A percentile compares a stretch with the other conserved stretches of the same genome.
Evolutionary conservation across 2,113 vertebrate species (phyloP).

Genomic region (Morone saxatilis): DNA sequence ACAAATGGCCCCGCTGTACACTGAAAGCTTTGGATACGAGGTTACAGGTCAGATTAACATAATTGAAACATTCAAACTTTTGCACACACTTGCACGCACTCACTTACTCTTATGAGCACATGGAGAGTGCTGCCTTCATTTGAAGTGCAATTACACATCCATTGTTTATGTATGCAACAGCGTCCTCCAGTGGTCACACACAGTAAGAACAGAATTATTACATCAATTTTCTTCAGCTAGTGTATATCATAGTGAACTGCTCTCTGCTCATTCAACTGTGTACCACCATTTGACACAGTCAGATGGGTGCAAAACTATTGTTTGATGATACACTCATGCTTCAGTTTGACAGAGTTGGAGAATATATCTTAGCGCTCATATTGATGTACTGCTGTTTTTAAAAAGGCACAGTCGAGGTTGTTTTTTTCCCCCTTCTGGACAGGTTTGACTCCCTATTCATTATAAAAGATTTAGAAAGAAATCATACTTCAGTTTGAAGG

Average conservation of each 20-base stretch:
- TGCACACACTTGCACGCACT: conserved; percentile 2
- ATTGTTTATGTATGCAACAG: conserved; percentile 68
- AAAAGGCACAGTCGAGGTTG: not conserved
- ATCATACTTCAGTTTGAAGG: not conserved
- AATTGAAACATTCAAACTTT: conserved; percentile 16
- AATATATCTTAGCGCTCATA: not conserved
- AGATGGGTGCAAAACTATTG: not conserved
- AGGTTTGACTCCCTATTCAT: not conserved
- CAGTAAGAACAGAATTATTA: conserved; percentile 1
- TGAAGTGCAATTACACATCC: not conserved
- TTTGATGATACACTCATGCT: conserved; percentile 4
- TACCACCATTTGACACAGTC: not conserved
- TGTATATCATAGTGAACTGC: not conserved
- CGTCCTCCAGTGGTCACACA: conserved; percentile 62
- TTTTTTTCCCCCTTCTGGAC: not conserved
- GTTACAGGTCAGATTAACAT: conserved; percentile 22
- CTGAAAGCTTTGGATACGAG: conserved; percentile 26
- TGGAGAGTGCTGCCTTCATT: conserved; percentile 23
- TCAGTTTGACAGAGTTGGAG: not conserved
- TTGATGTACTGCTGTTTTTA: not conserved
- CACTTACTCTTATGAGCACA: not conserved
- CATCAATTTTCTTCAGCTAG: not conserved
- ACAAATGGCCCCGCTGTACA: conserved; percentile 19
- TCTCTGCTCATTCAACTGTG: not conserved
- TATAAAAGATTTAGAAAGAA: not conserved